phyloP scores from a whole-genome alignment of 2,797 vertebrate species.

The Chromis chromis region DNA sequence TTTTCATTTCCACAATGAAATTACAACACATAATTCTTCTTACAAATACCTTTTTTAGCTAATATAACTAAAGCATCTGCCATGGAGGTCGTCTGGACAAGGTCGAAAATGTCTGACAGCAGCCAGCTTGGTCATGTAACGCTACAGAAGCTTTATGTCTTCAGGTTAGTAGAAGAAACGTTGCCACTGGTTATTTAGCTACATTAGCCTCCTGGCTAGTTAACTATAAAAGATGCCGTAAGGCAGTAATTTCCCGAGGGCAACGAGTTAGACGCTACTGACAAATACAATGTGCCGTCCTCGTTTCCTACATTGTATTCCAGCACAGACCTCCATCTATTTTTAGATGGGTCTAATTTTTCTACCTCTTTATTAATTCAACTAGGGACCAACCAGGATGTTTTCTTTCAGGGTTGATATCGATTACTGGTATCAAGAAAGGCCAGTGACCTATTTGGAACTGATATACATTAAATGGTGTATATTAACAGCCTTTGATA shows the following conservation, averaged over 20 bases:
- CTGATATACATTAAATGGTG: too few species aligned
- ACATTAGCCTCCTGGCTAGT: conserved; percentile 32
- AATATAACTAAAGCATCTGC: conserved; percentile 12
- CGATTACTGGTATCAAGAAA: too few species aligned
- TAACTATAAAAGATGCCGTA: conserved; percentile 11
- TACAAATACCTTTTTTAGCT: conserved; percentile 9
- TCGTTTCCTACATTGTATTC: background rate
- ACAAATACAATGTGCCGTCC: background rate
- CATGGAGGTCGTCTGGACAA: conserved; percentile 32
- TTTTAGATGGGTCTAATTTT: background rate
- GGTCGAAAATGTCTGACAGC: conserved; percentile 10
- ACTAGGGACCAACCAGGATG: too few species aligned
- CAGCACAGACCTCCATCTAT: background rate
- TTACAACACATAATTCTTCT: background rate
- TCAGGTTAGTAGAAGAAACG: conserved; percentile 11
- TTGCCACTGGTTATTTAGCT: conserved; percentile 21
- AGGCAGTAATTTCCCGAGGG: background rate
- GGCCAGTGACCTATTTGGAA: too few species aligned
- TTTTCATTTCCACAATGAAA: conserved; percentile 5
- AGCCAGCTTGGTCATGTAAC: background rate
- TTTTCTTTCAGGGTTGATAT: too few species aligned
- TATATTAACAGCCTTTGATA: too few species aligned
- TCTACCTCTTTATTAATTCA: background rate
- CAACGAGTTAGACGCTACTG: background rate
- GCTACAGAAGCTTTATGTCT: conserved; percentile 13